Conservation (phyloP, 2,797 vertebrate genomes). For the Sebastes taczanowskii region DNA sequence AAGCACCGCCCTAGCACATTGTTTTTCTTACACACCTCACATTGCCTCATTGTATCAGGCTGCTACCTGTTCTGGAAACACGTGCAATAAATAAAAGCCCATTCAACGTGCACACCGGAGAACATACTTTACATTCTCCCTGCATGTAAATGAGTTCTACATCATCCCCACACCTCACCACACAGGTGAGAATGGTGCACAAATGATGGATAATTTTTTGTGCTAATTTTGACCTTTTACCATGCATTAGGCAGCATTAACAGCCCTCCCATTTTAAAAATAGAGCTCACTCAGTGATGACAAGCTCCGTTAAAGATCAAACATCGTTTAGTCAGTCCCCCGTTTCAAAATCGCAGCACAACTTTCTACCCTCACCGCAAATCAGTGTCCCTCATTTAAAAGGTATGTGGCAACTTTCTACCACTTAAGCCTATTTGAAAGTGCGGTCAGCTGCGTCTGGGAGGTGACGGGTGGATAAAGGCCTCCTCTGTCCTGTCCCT, state of each 20-base stretch:
- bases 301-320: slow-evolving; percentile 60
- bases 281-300: slow-evolving; percentile 47
- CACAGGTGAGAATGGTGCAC: slow-evolving; percentile 59
- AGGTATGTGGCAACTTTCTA: slow-evolving; percentile 68
- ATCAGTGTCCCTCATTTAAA: slow-evolving; percentile 55
- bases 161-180: slow-evolving; percentile 22
- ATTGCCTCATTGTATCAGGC: slow-evolving; percentile 23
- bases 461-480: slow-evolving; percentile 74
- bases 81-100: slow-evolving; percentile 16
- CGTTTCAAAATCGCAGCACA: slow-evolving; percentile 38
- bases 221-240: slow-evolving; percentile 74
- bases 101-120: background rate
- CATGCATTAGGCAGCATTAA: slow-evolving; percentile 57
- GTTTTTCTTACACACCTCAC: slow-evolving; percentile 7
- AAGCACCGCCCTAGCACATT: background rate
- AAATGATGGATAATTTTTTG: slow-evolving; percentile 57
- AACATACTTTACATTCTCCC: slow-evolving; percentile 42
- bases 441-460: slow-evolving; percentile 73
- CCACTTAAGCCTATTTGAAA: slow-evolving; percentile 70
- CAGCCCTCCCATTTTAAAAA: slow-evolving; percentile 50
- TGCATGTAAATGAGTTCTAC: slow-evolving; percentile 47
- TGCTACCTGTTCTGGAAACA: slow-evolving; percentile 26
- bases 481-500: slow-evolving; percentile 68
- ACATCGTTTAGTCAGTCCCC: slow-evolving; percentile 37
- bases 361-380: slow-evolving; percentile 27